Conservation (phyloP, 2,113 vertebrate genomes). For the Cinclus cinclus region DNA sequence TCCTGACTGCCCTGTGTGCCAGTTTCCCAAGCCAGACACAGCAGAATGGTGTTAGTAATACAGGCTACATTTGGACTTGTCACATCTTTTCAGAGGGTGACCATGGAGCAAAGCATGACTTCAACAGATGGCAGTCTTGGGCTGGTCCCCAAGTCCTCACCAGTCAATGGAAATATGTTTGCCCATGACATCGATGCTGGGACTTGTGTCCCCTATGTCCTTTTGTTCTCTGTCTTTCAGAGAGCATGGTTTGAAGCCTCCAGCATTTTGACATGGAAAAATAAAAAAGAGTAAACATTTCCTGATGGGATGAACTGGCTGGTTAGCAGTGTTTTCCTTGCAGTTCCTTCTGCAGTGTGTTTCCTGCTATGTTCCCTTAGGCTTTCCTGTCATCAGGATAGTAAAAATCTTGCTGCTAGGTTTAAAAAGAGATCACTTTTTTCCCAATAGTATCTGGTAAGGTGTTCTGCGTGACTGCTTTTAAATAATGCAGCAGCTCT, state of each 20-base stretch:
- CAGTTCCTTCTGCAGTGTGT: background rate
- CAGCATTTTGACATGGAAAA: background rate
- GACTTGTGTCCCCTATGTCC: background rate
- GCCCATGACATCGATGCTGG: background rate
- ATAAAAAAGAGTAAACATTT: background rate
- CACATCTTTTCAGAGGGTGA: background rate
- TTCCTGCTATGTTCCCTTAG: background rate
- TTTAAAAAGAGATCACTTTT: slow-evolving; percentile 6
- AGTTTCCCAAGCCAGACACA: background rate
- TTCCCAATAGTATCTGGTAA: background rate
- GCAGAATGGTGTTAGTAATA: background rate
- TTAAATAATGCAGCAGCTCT: background rate
- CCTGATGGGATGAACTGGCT: background rate
- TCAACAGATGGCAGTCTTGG: background rate
- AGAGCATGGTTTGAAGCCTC: background rate
- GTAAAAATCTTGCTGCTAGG: background rate
- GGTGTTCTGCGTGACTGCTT: background rate
- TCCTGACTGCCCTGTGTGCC: background rate
- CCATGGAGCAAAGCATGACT: background rate
- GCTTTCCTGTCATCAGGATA: background rate
- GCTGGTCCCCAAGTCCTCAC: background rate
- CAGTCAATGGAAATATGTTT: background rate
- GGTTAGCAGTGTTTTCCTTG: background rate
- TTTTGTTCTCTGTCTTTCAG: background rate
- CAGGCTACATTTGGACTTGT: background rate